Evolutionary conservation across 1,140 invertebrate species (phyloP).

Genomic region (Nasonia giraulti): DNA sequence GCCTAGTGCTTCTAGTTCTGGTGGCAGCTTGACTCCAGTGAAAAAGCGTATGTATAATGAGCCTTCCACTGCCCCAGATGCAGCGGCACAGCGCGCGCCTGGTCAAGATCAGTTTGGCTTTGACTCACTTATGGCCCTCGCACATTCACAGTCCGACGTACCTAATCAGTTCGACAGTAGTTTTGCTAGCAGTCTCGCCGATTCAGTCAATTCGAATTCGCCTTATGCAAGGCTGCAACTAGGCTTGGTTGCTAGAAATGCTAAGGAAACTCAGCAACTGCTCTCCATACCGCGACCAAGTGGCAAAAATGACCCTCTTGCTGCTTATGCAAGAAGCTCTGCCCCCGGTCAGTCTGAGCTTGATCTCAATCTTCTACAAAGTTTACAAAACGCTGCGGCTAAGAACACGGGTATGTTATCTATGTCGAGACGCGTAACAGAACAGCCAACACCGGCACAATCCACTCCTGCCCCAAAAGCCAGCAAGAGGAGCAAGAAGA

Average conservation of each 20-base stretch:
- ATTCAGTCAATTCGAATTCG: conserved; percentile 63
- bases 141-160: conserved; percentile 60
- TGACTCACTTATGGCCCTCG: conserved; percentile 66
- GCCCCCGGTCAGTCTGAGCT: conserved; percentile 60
- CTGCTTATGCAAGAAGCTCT: conserved; percentile 60
- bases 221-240: conserved; percentile 67
- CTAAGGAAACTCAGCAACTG: conserved; percentile 68
- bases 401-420: conserved; percentile 63
- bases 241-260: conserved; percentile 64
- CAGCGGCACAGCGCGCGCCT: conserved; percentile 50
- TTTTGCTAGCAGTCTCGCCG: conserved; percentile 63
- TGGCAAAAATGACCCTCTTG: conserved; percentile 63
- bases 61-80: conserved; percentile 49
- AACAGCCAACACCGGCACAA: conserved; percentile 47
- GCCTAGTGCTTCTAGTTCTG: conserved; percentile 43
- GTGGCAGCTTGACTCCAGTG: conserved; percentile 63
- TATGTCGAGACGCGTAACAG: conserved; percentile 57
- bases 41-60: conserved; percentile 71
- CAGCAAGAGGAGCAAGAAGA: conserved; percentile 65
- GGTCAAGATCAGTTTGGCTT: conserved; percentile 65
- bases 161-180: conserved; percentile 64
- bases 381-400: conserved; percentile 63
- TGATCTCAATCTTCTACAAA: conserved; percentile 68
- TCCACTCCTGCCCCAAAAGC: conserved; percentile 55
- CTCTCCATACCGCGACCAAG: conserved; percentile 62